Percentiles rank a stretch among this genome's conserved stretches.
phyloP scores from a whole-genome alignment of 2,113 vertebrate genomes.

The Mus pahari region DNA sequence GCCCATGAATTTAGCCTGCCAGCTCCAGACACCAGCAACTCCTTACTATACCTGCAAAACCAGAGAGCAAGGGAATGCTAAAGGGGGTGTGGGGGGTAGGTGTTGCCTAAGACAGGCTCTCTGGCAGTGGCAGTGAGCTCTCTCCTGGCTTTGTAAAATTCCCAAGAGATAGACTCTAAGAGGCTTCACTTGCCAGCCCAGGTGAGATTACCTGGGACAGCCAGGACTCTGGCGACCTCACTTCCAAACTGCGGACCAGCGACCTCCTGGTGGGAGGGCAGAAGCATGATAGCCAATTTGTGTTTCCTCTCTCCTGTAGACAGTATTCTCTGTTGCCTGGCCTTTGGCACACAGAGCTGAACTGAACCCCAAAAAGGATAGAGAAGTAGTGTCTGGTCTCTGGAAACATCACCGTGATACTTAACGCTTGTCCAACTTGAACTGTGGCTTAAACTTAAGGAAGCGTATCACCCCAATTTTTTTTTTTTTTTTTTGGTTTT shows the following conservation, averaged over 20 bases:
- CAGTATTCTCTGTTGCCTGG: neutral
- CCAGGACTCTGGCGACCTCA: neutral
- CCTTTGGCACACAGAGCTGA: neutral
- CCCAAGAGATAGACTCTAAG: neutral
- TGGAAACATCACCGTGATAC: neutral
- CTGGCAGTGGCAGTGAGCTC: neutral
- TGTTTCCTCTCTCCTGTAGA: neutral
- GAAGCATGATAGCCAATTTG: neutral
- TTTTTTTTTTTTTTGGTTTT: too few relatives aligned
- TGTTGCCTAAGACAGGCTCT: neutral
- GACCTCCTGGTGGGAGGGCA: neutral
- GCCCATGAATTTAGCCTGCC: conserved; percentile 78
- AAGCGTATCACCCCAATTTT: neutral
- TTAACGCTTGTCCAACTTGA: too few relatives aligned
- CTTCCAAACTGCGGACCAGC: neutral
- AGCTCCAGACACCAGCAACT: conserved; percentile 90
- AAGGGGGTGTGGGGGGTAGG: neutral
- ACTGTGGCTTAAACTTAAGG: neutral
- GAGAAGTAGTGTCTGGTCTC: neutral
- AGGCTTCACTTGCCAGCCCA: neutral
- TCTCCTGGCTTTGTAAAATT: neutral
- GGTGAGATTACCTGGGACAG: neutral
- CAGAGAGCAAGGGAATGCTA: neutral
- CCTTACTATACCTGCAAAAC: conserved; percentile 88
- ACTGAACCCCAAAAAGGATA: neutral